Evolutionary conservation across 2,797 vertebrate genomes (phyloP), one percentile per base, ranked within the genome.

Genomic region (Pitangus sulphuratus): DNA sequence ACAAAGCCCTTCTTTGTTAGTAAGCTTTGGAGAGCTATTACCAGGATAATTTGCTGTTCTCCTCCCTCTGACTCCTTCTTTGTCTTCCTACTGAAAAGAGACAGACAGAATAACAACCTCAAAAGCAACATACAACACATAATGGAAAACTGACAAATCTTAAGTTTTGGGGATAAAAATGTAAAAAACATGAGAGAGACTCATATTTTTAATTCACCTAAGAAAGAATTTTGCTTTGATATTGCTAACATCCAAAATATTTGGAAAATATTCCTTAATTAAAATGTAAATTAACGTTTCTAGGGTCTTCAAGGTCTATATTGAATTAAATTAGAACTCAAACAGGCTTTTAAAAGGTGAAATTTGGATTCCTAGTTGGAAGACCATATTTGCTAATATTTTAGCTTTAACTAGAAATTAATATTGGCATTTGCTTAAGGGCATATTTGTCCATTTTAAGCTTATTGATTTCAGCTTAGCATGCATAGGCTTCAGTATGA

Each of bases 401-500:
- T 81, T 84, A 57, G 6, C 21, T 84, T 92, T 51, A 90, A 64
- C 15, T 71, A 69, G 30, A 90, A 74, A 60, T 47, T 3, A 56
- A 61, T 76, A 89, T 69, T 76, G 89, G 9, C 39, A 47, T 89
- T 89, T 94, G 14, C 47, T 87, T 86, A 84, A 86, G 84, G 74
- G 69, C n/a, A 81, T 9, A 65, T 84, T 84, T 90, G 26, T 93
- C 72, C 58, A 47, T 84, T 93, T 92, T 61, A 84, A 69, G 7
- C 47, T 75, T 84, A 81, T 79, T 61, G 62, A 89, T 94, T 92
- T 75, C 77, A 93, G 14, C 39, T 80, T 82, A 40, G 15, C 51
- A 62, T 71, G 11, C 14, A 37, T 24, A 62, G 3, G 28, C 40
- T 91, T 87, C 33, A 30, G 50, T 61, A 50, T 69, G 58, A 84